phyloP scores from a whole-genome alignment of 2,113 vertebrate species.

The Zingel zingel region DNA sequence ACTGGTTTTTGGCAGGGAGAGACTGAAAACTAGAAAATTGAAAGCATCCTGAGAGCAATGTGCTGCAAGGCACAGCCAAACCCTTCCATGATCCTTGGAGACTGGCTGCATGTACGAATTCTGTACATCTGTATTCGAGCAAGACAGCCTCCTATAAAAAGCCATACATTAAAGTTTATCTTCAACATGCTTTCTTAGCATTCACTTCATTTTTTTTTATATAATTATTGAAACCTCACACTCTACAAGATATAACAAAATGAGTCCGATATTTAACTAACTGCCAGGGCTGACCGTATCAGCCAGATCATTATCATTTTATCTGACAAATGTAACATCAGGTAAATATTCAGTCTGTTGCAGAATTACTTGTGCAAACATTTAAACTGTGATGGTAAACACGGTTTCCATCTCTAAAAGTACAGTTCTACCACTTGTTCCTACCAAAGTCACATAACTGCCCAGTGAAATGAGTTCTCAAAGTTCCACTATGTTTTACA shows the following conservation, averaged over 20 bases:
- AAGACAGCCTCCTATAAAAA: constrained; percentile 49
- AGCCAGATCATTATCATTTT: constrained; percentile 19
- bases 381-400: constrained; percentile 38
- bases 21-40: constrained; percentile 63
- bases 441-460: background rate
- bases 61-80: constrained; percentile 76
- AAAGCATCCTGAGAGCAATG: constrained; percentile 80
- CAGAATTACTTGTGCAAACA: constrained; percentile 61
- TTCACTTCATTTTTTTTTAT: constrained; percentile 41
- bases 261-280: constrained; percentile 29
- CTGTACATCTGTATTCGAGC: constrained; percentile 36
- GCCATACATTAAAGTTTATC: constrained; percentile 34
- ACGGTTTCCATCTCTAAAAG: constrained; percentile 15
- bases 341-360: constrained; percentile 43
- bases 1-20: constrained; percentile 60
- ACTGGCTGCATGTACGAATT: constrained; percentile 40
- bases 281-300: constrained; percentile 4
- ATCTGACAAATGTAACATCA: constrained; percentile 40
- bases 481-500: constrained; percentile 44
- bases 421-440: constrained; percentile 15
- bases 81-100: constrained; percentile 41
- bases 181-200: constrained; percentile 51
- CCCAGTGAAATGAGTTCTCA: background rate
- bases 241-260: constrained; percentile 40
- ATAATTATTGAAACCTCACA: constrained; percentile 28